Percentiles rank a stretch among this genome's conserved stretches.
phyloP scores from a whole-genome alignment of 1,140 invertebrate species.

The Chironomus striatipennis region DNA sequence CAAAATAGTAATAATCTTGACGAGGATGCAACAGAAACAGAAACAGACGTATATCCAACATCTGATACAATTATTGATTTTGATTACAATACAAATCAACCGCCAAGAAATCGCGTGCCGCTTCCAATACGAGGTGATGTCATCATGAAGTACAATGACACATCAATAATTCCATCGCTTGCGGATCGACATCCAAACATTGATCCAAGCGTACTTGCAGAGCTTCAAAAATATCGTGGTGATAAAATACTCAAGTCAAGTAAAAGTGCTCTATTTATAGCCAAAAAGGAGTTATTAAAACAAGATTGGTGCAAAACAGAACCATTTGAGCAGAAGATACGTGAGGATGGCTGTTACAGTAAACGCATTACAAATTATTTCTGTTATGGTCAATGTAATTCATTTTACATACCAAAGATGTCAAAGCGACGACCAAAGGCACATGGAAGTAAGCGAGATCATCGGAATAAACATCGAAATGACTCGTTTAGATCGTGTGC shows the following conservation, averaged over 20 bases:
- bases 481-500: slow-evolving; percentile 56
- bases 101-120: slow-evolving; percentile 33
- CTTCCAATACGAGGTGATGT: neutral
- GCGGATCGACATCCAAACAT: neutral
- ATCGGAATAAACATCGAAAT: slow-evolving; percentile 38
- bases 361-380: slow-evolving; percentile 56
- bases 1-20: slow-evolving; percentile 42
- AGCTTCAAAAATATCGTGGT: slow-evolving; percentile 39
- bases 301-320: slow-evolving; percentile 64
- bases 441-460: neutral
- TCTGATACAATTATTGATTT: slow-evolving; percentile 23
- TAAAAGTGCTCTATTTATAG: slow-evolving; percentile 52
- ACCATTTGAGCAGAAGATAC: slow-evolving; percentile 53
- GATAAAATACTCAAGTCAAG: slow-evolving; percentile 50
- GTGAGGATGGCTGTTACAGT: slow-evolving; percentile 52
- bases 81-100: slow-evolving; percentile 36
- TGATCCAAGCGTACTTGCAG: slow-evolving; percentile 24
- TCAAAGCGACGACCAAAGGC: slow-evolving; percentile 41
- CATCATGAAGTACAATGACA: slow-evolving; percentile 24
- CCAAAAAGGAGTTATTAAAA: slow-evolving; percentile 54
- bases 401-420: slow-evolving; percentile 60
- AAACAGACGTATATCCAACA: slow-evolving; percentile 19
- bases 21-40: slow-evolving; percentile 27
- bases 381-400: slow-evolving; percentile 68
- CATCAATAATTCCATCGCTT: neutral